These are phyloP conservation scores for Kryptolebias ocellatus DNA, from an alignment of 2,797 vertebrate genomes.

Conservation along the genomic window DNA sequence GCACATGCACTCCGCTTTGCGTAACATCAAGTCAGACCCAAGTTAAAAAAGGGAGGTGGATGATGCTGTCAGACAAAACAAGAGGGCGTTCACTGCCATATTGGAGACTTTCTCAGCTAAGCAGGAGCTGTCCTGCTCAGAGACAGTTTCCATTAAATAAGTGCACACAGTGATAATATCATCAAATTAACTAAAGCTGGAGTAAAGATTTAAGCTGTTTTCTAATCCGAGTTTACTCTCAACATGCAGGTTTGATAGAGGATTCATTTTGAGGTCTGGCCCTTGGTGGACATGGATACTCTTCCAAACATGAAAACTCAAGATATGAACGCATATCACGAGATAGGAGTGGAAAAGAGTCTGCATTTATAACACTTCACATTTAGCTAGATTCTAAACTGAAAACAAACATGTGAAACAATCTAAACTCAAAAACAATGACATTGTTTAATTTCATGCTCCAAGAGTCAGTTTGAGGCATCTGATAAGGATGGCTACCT, in stretches of 20 bases:
- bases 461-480: no score
- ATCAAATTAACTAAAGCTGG: constrained; percentile 75
- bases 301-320: constrained; percentile 6
- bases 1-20: constrained; percentile 48
- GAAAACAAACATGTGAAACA: neutral
- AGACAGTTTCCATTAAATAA: constrained; percentile 55
- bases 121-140: constrained; percentile 61
- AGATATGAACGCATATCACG: neutral
- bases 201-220: constrained; percentile 65
- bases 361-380: no score
- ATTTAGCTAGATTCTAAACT: neutral
- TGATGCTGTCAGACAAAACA: constrained; percentile 63
- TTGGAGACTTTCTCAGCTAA: constrained; percentile 68
- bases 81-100: constrained; percentile 66
- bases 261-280: constrained; percentile 46
- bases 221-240: constrained; percentile 73
- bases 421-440: no score
- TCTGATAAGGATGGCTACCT: no score
- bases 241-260: constrained; percentile 43
- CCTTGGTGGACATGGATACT: constrained; percentile 12
- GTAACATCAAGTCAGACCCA: constrained; percentile 25
- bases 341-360: neutral
- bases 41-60: constrained; percentile 51
- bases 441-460: no score
- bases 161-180: constrained; percentile 65